Evolutionary conservation across 2,888 invertebrate species (phyloP).

Genomic region (Leptothorax acervorum): DNA sequence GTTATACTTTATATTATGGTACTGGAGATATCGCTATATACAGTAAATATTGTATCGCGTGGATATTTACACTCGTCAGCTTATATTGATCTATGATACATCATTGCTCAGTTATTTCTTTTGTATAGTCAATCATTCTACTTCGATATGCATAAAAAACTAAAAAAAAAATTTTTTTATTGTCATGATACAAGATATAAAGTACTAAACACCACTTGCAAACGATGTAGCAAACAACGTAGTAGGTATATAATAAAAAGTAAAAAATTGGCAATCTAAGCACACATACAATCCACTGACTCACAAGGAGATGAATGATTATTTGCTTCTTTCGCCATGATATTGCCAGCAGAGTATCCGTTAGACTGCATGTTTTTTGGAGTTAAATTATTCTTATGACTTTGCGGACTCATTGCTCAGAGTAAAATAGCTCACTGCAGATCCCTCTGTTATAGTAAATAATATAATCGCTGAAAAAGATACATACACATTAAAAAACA

Average conservation of each 20-base stretch:
- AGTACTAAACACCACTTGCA: neutral
- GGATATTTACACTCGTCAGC: neutral
- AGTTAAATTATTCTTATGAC: conserved; percentile 86
- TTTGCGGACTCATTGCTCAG: conserved; percentile 86
- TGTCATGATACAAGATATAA: neutral
- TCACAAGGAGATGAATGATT: conserved; percentile 85
- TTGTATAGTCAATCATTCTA: neutral
- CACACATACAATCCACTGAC: conserved; percentile 85
- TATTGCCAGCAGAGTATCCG: conserved; percentile 78
- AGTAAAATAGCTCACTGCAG: conserved; percentile 64
- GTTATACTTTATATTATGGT: neutral
- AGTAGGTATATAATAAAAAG: conserved; percentile 64
- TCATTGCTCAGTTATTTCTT: neutral
- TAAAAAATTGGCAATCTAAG: conserved; percentile 81
- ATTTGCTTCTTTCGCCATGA: conserved; percentile 76
- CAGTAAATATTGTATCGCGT: neutral
- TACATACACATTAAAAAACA: conserved; percentile 2
- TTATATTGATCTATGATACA: neutral
- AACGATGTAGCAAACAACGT: neutral
- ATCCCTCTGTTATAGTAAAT: conserved; percentile 52
- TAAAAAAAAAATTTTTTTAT: neutral
- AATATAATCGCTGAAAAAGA: conserved; percentile 68
- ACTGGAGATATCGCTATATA: neutral
- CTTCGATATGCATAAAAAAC: neutral
- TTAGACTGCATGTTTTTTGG: conserved; percentile 83